A percentile compares a stretch with the other conserved stretches of the same genome.
phyloP scores from a whole-genome alignment of 2,888 invertebrate genomes.

The Piscicola geometra region DNA sequence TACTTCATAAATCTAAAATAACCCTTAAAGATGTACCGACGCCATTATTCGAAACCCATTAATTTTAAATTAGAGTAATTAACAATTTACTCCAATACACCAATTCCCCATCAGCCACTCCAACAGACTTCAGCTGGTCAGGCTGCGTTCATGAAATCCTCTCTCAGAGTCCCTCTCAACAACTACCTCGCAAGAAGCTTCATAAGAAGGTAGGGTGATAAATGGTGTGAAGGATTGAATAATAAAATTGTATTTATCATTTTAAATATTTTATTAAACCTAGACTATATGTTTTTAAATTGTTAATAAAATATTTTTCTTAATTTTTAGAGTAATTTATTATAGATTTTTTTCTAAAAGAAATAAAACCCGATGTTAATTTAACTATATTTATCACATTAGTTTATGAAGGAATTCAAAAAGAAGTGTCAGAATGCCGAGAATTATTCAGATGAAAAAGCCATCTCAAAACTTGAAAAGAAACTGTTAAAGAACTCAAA shows the following conservation, averaged over 20 bases:
- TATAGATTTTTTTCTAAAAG: too few relatives aligned
- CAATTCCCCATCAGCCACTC: neutral
- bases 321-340: too few relatives aligned
- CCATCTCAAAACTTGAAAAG: neutral
- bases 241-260: too few relatives aligned
- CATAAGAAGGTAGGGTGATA: neutral
- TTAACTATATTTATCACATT: neutral
- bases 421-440: neutral
- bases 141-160: neutral
- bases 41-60: too few relatives aligned
- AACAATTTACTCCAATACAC: too few relatives aligned
- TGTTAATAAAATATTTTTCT: too few relatives aligned
- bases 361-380: too few relatives aligned
- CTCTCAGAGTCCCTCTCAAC: neutral
- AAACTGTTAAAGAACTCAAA: neutral
- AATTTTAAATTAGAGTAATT: too few relatives aligned
- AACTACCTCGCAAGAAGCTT: neutral
- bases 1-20: too few relatives aligned
- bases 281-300: too few relatives aligned
- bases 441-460: neutral
- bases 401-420: conserved; percentile 8
- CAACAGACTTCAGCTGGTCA: neutral
- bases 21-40: too few relatives aligned
- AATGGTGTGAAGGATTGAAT: neutral
- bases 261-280: too few relatives aligned